Conservation (phyloP, 92 coral and sea anemone species). For the Epizoanthus illoricatus region DNA sequence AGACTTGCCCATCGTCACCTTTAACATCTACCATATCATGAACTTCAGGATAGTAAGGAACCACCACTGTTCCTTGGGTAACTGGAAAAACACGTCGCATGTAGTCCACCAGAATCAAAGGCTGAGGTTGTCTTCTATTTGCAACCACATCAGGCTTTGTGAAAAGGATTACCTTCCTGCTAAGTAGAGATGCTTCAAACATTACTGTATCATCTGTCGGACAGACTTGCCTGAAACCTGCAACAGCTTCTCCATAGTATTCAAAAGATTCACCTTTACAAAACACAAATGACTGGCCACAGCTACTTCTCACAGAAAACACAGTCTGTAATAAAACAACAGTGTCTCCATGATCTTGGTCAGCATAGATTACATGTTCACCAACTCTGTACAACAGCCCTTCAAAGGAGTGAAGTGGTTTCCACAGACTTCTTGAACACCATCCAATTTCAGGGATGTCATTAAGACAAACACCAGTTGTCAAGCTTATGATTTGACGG, state of each 20-base stretch:
- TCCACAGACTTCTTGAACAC: slow-evolving; percentile 65
- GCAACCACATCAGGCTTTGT: slow-evolving; percentile 30
- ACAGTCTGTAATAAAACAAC: slow-evolving; percentile 55
- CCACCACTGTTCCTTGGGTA: slow-evolving; percentile 63
- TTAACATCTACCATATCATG: slow-evolving; percentile 64
- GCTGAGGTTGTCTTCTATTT: slow-evolving; percentile 23
- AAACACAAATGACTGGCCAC: slow-evolving; percentile 37
- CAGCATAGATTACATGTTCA: slow-evolving; percentile 63
- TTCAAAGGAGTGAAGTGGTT: slow-evolving; percentile 64
- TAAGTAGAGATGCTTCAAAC: slow-evolving; percentile 56
- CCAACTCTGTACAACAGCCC: slow-evolving; percentile 72
- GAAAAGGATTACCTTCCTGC: slow-evolving; percentile 71
- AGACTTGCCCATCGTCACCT: slow-evolving; percentile 60
- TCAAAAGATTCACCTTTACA: slow-evolving; percentile 39
- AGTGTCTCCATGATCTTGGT: slow-evolving; percentile 67
- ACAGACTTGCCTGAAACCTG: slow-evolving; percentile 41
- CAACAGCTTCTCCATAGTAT: slow-evolving; percentile 32
- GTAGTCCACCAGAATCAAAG: slow-evolving; percentile 54
- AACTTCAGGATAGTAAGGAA: slow-evolving; percentile 58
- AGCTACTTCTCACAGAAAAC: slow-evolving; percentile 52
- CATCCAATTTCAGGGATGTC: slow-evolving; percentile 54
- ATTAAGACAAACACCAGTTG: slow-evolving; percentile 34
- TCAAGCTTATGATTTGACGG: slow-evolving; percentile 48
- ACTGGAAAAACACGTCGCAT: slow-evolving; percentile 71
- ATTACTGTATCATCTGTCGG: slow-evolving; percentile 54